Evolutionary conservation across 2,797 vertebrate species (phyloP), one percentile per base, ranked within the genome.

Genomic region (Furcifer pardalis): DNA sequence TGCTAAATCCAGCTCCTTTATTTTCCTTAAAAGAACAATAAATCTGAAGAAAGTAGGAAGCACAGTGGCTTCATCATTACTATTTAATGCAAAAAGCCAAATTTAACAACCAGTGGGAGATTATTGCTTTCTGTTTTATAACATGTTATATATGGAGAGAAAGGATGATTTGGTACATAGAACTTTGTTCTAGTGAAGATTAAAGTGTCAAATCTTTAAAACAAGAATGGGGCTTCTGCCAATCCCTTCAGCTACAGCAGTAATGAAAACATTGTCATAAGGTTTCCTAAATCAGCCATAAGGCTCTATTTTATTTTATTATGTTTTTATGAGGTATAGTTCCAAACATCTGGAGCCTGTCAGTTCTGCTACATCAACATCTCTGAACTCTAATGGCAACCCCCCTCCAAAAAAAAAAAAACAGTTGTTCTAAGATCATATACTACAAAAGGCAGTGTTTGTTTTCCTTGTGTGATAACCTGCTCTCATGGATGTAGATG

Each of bases 151-250:
- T 77, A 59, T 52, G 77, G 52, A 15, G n/a, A 68, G 84, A 59
- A 65, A 30, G 30, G 0, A 0, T 4, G 72, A 87, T 84, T 83
- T 86, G 82, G 89, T 84, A 86, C 83, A 60, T 73, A 62, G 87
- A 85, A 91, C 91, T 89, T 90, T 78, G 82, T 88, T 77, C 85
- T 84, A 32, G 72, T 77, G 93, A 90, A 92, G 84, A 94, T 88
- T 69, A 90, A 94, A 93, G 88, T 74, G 75, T 87, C 60, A 85
- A 89, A 82, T 4, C 7, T 89, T 80, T 91, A 85, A 90, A 49
- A 84, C 84, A 87, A 90, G 89, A 91, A 85, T 80, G 90, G 92
- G 92, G 93, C 87, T 84, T 94, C 88, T 89, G 84, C 81, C 85
- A 80, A 93, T 77, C 85, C 66, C 19, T 86, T 85, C 68, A 35